These are phyloP conservation scores for Zeus faber DNA, from an alignment of 2,113 vertebrate species.

Conservation along the genomic window DNA sequence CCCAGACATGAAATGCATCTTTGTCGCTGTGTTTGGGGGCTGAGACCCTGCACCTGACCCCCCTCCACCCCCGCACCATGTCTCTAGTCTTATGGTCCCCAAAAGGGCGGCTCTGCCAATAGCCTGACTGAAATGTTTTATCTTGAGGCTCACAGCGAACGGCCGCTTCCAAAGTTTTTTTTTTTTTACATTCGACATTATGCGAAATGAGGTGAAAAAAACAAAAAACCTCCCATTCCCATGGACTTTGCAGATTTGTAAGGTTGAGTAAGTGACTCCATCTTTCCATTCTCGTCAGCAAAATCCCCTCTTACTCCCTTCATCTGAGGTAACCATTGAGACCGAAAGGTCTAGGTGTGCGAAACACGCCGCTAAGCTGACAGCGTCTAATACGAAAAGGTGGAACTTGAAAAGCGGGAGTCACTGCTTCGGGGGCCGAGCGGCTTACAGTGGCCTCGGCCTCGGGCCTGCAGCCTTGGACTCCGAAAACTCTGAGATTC, in stretches of 20 bases:
- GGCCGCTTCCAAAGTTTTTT: conserved; percentile 13
- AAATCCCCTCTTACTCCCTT: conserved; percentile 47
- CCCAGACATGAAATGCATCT: conserved; percentile 36
- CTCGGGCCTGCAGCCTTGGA: conserved; percentile 40
- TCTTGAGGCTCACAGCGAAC: conserved; percentile 11
- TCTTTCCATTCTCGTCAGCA: conserved; percentile 43
- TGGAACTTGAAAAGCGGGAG: conserved; percentile 51
- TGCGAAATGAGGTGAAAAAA: conserved; percentile 28
- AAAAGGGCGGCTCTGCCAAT: conserved; percentile 21
- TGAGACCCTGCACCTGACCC: conserved; percentile 41
- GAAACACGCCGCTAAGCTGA: conserved; percentile 33
- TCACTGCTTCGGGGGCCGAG: conserved; percentile 32
- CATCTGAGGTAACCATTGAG: conserved; percentile 30
- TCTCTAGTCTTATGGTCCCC: background rate
- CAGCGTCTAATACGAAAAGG: conserved; percentile 35
- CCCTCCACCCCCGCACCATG: conserved; percentile 12
- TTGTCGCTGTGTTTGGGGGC: conserved; percentile 8
- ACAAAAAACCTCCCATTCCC: conserved; percentile 24
- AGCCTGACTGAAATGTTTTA: conserved; percentile 15
- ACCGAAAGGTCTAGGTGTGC: conserved; percentile 1
- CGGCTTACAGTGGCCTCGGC: conserved; percentile 36
- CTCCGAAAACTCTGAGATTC: conserved; percentile 62
- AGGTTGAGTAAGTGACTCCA: conserved; percentile 40
- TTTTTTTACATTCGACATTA: no score
- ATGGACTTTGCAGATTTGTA: conserved; percentile 35